Conservation (phyloP, 2,113 vertebrate species). For the Zeus faber region DNA sequence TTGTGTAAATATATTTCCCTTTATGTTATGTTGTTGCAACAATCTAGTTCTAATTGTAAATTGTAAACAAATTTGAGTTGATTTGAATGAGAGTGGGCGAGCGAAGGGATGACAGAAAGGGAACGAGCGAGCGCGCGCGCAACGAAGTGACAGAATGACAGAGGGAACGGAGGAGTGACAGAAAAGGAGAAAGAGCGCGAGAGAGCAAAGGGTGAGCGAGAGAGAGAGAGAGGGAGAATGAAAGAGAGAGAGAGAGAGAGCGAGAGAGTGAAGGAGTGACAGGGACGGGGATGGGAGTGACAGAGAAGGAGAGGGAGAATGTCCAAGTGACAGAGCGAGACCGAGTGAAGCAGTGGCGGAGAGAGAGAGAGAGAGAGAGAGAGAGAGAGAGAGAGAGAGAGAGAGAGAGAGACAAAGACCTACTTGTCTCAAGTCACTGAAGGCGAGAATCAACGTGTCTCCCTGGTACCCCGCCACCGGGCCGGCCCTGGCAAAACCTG, state of each 20-base stretch:
- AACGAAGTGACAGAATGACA: neutral
- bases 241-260: neutral
- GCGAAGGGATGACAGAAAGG: neutral
- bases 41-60: too few species aligned
- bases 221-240: conserved; percentile 45
- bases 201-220: conserved; percentile 22
- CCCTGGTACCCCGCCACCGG: conserved; percentile 99
- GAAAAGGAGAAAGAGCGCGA: conserved; percentile 37
- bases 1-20: too few species aligned
- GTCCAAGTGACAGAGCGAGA: conserved; percentile 21
- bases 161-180: neutral
- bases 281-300: conserved; percentile 37
- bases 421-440: conserved; percentile 99
- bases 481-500: conserved; percentile 99
- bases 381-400: conserved; percentile 53
- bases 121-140: neutral
- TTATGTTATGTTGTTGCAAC: too few species aligned
- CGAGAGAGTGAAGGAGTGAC: conserved; percentile 25
- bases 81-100: neutral
- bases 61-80: too few species aligned
- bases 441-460: conserved; percentile 99
- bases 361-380: conserved; percentile 36
- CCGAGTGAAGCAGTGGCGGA: conserved; percentile 23
- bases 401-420: conserved; percentile 87
- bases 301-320: conserved; percentile 31